phyloP scores from a whole-genome alignment of 2,888 invertebrate genomes.

The Busseola fusca region DNA sequence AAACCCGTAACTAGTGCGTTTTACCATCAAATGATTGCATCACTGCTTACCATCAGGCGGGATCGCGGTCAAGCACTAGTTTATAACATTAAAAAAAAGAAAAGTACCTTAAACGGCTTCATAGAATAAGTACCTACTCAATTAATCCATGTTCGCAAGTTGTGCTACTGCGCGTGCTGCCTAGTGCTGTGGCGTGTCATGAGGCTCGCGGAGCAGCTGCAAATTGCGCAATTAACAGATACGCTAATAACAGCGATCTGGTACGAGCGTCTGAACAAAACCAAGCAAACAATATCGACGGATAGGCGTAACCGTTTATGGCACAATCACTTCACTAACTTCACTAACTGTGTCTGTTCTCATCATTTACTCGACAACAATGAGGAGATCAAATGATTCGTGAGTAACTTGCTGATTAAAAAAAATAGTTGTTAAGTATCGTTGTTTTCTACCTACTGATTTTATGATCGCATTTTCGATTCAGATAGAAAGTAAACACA shows the following conservation, averaged over 20 bases:
- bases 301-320: constrained; percentile 39
- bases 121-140: background rate
- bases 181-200: constrained; percentile 25
- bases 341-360: constrained; percentile 35
- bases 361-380: constrained; percentile 47
- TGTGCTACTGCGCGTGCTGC: constrained; percentile 25
- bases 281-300: constrained; percentile 34
- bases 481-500: constrained; percentile 14
- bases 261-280: constrained; percentile 53
- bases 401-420: background rate
- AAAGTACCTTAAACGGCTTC: background rate
- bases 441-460: constrained; percentile 5
- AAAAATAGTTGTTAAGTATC: constrained; percentile 8
- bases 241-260: constrained; percentile 69
- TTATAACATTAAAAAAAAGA: too few species aligned
- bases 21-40: too few species aligned
- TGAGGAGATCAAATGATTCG: constrained; percentile 25
- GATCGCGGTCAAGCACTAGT: too few species aligned
- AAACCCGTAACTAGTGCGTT: too few species aligned
- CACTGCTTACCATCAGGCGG: too few species aligned
- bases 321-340: constrained; percentile 38
- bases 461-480: constrained; percentile 4
- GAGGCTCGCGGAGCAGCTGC: constrained; percentile 37
- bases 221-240: constrained; percentile 73
- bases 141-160: background rate